Conservation (phyloP, 1,140 invertebrate genomes). For the Heliothis virescens region DNA sequence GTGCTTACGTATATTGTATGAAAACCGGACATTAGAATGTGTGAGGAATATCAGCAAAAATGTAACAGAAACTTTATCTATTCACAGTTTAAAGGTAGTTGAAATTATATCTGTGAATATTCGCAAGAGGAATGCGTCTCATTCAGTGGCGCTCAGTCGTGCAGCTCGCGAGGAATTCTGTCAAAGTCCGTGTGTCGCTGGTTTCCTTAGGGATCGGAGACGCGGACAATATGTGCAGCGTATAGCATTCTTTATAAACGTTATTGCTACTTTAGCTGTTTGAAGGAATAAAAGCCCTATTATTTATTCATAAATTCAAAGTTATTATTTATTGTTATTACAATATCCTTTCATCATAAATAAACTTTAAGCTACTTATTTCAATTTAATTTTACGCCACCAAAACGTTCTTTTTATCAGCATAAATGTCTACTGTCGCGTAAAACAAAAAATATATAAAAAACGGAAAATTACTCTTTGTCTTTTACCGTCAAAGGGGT, state of each 20-base stretch:
- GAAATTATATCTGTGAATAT: conserved; percentile 79
- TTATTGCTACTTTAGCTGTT: conserved; percentile 6
- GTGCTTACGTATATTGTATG: conserved; percentile 46
- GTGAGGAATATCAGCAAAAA: conserved; percentile 42
- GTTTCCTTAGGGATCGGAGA: conserved; percentile 56
- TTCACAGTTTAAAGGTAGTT: conserved; percentile 63
- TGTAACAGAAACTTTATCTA: conserved; percentile 30
- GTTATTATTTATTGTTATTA: background rate
- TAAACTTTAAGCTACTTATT: background rate
- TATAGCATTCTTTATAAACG: conserved; percentile 18
- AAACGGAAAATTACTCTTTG: conserved; percentile 32
- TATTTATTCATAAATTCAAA: background rate
- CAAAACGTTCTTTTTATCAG: background rate
- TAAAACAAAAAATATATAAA: background rate
- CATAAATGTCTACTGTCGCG: conserved; percentile 17
- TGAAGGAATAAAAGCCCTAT: background rate
- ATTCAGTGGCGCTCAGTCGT: conserved; percentile 65
- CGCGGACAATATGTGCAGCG: conserved; percentile 16
- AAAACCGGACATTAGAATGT: conserved; percentile 35
- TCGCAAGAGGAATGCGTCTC: conserved; percentile 72
- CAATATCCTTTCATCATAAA: background rate
- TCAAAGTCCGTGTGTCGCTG: conserved; percentile 73
- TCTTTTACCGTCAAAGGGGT: conserved; percentile 37
- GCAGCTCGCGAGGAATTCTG: conserved; percentile 71
- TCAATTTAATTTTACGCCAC: background rate